These are phyloP conservation scores for Syrista parreyssii DNA, from an alignment of 2,888 invertebrate genomes.

Conservation along the genomic window DNA sequence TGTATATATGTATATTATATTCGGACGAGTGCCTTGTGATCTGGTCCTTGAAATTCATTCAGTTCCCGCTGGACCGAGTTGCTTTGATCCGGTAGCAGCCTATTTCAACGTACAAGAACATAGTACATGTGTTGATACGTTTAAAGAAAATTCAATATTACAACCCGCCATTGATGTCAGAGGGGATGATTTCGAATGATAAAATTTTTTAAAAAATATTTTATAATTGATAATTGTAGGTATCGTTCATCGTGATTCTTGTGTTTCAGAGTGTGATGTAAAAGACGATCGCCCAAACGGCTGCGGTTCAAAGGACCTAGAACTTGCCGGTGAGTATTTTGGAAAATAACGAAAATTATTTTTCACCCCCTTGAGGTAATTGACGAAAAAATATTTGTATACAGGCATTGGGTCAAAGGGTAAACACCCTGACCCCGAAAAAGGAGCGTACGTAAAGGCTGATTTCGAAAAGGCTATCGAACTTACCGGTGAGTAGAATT, in stretches of 20 bases:
- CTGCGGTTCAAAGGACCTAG: constrained; percentile 78
- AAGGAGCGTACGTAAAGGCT: constrained; percentile 78
- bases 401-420: constrained; percentile 71
- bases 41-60: no score
- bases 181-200: no score
- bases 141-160: no score
- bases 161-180: no score
- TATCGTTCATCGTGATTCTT: constrained; percentile 22
- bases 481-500: constrained; percentile 74
- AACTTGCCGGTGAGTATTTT: constrained; percentile 69
- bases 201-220: not conserved
- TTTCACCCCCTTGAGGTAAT: not conserved
- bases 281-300: constrained; percentile 87
- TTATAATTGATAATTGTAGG: not conserved
- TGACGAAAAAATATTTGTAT: constrained; percentile 7
- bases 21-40: no score
- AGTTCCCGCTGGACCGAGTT: no score
- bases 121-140: no score
- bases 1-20: no score
- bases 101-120: no score
- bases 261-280: constrained; percentile 84
- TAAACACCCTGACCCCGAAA: constrained; percentile 74
- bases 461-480: constrained; percentile 91
- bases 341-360: no score
- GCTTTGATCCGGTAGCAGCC: no score